Base-by-base conservation (phyloP, 2,888 invertebrate species). In the Homarus gammarus region DNA sequence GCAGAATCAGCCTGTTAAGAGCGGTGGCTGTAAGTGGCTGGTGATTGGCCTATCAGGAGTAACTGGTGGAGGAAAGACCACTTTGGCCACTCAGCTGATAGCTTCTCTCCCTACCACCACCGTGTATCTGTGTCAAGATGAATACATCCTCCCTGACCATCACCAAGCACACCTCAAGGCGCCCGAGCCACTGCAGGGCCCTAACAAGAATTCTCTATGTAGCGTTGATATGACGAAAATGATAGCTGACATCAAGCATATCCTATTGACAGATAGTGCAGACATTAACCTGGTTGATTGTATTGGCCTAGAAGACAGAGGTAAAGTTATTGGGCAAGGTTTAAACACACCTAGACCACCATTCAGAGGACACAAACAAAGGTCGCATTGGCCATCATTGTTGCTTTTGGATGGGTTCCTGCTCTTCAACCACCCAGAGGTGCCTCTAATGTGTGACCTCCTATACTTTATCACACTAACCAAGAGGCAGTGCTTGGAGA, bases 1-100 rank as follows among this genome's bases (percentile, higher is more conserved):
- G n/a, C n/a, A n/a, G n/a, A n/a, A n/a, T n/a, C n/a, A n/a, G n/a
- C n/a, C n/a, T n/a, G 18, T 18, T 18, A 56, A 12, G 22, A 56
- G 18, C 22, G 18, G 56, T 56, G 70, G 33, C 2, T 27, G 12
- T 5, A 33, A 12, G 56, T 87, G 87, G 87, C 31, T 36, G 15
- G 81, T 87, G 44, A 73, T 87, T n/a, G 87, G 73, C 10, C 12
- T 87, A n/a, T 72, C 87, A 40, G 87, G 87, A 61, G 81, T 81
- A 38, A 73, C 87, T 38, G 56, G 87, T 22, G 87, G 68, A 27
- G 87, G 87, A 1, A 87, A 87, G 56, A 73, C 81, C 56, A 73
- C 87, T 5, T 72, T 87, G 31, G 81, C 87, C 10, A 5, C 51
- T 18, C 44, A 51, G n/a, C 70, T 87, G 15, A 31, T 87, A 12